Percentiles rank a stretch among this genome's conserved stretches.
These are phyloP conservation scores for Lepidurus couesii DNA, from an alignment of 1,140 invertebrate genomes.

Conservation along the genomic window DNA sequence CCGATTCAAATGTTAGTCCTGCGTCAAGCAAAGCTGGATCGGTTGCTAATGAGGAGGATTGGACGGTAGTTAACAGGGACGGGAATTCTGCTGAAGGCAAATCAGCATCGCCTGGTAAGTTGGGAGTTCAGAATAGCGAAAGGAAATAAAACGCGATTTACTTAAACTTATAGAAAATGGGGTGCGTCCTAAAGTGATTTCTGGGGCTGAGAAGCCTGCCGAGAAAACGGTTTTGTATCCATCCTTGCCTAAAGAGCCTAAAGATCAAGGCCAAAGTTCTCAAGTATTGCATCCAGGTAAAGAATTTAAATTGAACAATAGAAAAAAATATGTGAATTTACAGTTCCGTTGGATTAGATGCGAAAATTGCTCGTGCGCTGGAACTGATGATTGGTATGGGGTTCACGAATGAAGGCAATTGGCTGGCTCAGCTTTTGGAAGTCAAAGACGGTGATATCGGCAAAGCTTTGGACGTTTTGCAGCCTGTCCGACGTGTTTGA, in stretches of 20 bases:
- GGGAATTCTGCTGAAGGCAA: neutral
- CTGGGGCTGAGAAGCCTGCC: neutral
- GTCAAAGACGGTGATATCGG: constrained; percentile 62
- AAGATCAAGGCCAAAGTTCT: neutral
- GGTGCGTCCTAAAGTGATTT: neutral
- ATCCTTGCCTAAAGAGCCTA: neutral
- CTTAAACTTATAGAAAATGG: neutral
- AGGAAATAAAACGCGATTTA: neutral
- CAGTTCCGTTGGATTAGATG: constrained; percentile 47
- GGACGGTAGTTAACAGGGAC: constrained; percentile 37
- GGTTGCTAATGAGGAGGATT: constrained; percentile 36
- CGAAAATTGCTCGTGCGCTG: constrained; percentile 55
- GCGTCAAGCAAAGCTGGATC: neutral
- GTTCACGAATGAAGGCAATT: constrained; percentile 65
- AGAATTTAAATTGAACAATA: neutral
- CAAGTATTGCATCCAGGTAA: constrained; percentile 33
- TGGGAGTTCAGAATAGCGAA: neutral
- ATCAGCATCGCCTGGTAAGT: neutral
- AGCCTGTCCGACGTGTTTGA: constrained; percentile 37
- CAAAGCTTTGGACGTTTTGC: constrained; percentile 60
- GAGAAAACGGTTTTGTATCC: neutral
- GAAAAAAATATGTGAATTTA: constrained; percentile 24
- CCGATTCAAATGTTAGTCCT: neutral
- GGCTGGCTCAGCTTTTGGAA: constrained; percentile 53
- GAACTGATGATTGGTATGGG: constrained; percentile 72